phyloP scores from a whole-genome alignment of 2,797 vertebrate species.

The Pristis pectinata region DNA sequence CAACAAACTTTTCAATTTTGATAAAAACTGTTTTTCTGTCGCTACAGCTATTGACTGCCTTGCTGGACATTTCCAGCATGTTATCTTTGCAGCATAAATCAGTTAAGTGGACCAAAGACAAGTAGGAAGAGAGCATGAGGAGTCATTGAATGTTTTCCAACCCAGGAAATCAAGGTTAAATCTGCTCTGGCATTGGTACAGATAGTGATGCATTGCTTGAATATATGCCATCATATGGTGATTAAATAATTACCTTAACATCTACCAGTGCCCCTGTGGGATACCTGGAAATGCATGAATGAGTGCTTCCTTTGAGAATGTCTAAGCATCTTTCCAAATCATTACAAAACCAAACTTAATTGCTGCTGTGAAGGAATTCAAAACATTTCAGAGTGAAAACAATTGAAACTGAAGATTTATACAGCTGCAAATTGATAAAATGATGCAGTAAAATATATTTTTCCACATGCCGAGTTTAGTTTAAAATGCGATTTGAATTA shows the following conservation, averaged over 20 bases:
- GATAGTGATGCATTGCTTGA: not conserved
- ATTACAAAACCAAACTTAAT: no score
- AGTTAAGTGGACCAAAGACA: not conserved
- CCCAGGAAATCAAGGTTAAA: not conserved
- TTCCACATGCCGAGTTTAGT: not conserved
- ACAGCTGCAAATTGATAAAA: not conserved
- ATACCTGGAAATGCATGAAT: not conserved
- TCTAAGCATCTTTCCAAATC: not conserved
- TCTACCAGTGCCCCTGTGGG: not conserved
- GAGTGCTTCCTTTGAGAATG: no score
- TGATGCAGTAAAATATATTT: not conserved
- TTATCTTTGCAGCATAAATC: not conserved
- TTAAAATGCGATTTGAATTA: not conserved
- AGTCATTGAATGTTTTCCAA: not conserved
- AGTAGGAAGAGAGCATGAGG: not conserved
- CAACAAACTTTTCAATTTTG: not conserved
- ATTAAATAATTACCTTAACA: not conserved
- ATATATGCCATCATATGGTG: not conserved
- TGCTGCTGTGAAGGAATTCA: not conserved
- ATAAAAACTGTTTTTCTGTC: not conserved
- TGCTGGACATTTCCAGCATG: not conserved
- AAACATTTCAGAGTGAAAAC: not conserved
- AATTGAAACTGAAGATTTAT: not conserved
- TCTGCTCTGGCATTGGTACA: not conserved
- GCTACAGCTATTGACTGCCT: not conserved